These are phyloP conservation scores for Papilio polyxenes DNA, from an alignment of 1,140 invertebrate species.

Conservation along the genomic window DNA sequence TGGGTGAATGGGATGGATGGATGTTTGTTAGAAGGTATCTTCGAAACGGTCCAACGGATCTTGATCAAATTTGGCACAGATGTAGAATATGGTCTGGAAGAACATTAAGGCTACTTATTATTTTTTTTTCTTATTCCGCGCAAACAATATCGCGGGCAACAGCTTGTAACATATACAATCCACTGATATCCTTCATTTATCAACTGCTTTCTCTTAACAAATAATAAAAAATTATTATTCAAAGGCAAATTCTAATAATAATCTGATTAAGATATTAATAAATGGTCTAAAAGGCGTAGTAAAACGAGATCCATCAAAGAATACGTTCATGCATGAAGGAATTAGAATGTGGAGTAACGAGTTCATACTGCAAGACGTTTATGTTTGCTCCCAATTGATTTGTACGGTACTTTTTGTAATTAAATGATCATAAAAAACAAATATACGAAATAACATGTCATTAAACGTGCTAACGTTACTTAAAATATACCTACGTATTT, in stretches of 20 bases:
- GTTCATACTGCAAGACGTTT: background rate
- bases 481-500: background rate
- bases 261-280: background rate
- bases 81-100: too few relatives aligned
- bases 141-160: too few relatives aligned
- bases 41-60: too few relatives aligned
- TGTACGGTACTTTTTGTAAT: conserved; percentile 14
- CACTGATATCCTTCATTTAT: too few relatives aligned
- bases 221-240: background rate
- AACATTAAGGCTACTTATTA: too few relatives aligned
- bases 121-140: too few relatives aligned
- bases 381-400: background rate
- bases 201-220: background rate
- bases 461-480: background rate
- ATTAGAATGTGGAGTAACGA: conserved; percentile 23
- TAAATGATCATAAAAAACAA: background rate
- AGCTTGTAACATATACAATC: too few relatives aligned
- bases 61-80: too few relatives aligned
- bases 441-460: background rate
- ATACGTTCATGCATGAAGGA: background rate
- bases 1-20: too few relatives aligned
- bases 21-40: too few relatives aligned
- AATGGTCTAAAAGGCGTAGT: background rate
- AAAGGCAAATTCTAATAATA: background rate
- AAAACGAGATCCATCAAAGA: background rate